Conservation (phyloP, 1,140 invertebrate genomes). For the Drosophila athabasca region DNA sequence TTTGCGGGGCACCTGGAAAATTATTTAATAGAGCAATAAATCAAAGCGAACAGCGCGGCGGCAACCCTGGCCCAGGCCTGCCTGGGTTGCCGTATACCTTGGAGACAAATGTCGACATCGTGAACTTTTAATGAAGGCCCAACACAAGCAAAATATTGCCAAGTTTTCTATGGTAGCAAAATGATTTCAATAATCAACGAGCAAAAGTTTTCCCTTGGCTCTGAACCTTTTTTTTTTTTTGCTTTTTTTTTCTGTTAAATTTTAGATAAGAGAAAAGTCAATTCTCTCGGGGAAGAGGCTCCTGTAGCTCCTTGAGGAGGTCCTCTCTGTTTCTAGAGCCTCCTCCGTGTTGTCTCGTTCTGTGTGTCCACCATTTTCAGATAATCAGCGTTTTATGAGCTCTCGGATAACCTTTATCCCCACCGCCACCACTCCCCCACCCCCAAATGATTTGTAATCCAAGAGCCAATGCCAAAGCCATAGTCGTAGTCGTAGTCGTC, state of each 20-base stretch:
- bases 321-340: too few relatives aligned
- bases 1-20: constrained; percentile 37
- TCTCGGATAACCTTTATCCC: too few relatives aligned
- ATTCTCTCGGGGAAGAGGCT: constrained; percentile 26
- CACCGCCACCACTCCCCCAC: background rate
- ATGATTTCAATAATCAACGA: constrained; percentile 52
- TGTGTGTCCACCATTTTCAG: too few relatives aligned
- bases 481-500: too few relatives aligned
- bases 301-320: too few relatives aligned
- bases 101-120: constrained; percentile 54
- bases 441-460: constrained; percentile 36
- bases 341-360: too few relatives aligned
- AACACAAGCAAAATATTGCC: constrained; percentile 56
- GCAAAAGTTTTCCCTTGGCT: constrained; percentile 30
- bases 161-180: constrained; percentile 46
- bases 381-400: too few relatives aligned
- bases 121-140: constrained; percentile 65
- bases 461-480: background rate
- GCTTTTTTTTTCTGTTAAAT: background rate
- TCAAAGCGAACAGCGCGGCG: constrained; percentile 32
- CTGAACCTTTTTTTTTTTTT: background rate
- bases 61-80: constrained; percentile 13
- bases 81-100: constrained; percentile 13
- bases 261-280: constrained; percentile 40
- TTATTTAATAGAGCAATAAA: constrained; percentile 68